A percentile compares a stretch with the other conserved stretches of the same genome.
Conservation (phyloP, 2,113 vertebrate genomes). For the Callionymus lyra region DNA sequence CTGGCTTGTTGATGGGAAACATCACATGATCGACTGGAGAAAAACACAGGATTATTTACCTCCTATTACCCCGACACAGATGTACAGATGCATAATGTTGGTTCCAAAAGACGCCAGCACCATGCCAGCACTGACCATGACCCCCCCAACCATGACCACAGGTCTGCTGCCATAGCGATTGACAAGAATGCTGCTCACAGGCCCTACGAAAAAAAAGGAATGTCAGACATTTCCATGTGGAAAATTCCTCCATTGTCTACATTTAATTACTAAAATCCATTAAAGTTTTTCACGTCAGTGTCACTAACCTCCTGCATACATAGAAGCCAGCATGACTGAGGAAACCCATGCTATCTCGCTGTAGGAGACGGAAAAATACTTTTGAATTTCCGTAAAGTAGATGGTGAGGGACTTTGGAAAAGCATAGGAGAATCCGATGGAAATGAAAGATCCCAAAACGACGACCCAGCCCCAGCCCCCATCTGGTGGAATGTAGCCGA, state of each 20-base stretch:
- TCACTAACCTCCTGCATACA: constrained; percentile 71
- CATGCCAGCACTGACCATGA: constrained; percentile 67
- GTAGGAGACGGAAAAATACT: constrained; percentile 77
- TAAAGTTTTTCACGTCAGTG: background rate
- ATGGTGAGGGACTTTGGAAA: constrained; percentile 77
- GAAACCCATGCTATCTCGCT: constrained; percentile 73
- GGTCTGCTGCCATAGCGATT: constrained; percentile 75
- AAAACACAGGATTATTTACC: constrained; percentile 55
- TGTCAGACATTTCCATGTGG: background rate
- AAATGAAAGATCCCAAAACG: constrained; percentile 65
- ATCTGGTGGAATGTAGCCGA: constrained; percentile 64
- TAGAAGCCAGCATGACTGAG: constrained; percentile 73
- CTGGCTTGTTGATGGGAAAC: background rate
- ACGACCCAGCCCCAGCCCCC: constrained; percentile 74
- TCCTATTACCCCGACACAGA: constrained; percentile 74
- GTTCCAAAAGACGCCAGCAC: constrained; percentile 69
- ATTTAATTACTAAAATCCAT: background rate
- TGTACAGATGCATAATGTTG: constrained; percentile 72
- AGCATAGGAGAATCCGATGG: constrained; percentile 76
- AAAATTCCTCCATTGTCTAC: background rate
- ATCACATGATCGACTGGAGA: background rate
- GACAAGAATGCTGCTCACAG: constrained; percentile 72
- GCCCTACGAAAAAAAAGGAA: constrained; percentile 51
- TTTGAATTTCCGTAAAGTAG: constrained; percentile 82
- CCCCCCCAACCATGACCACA: constrained; percentile 71